These are phyloP conservation scores for Mesocricetus auratus DNA, from an alignment of 2,113 vertebrate genomes.

Conservation along the genomic window DNA sequence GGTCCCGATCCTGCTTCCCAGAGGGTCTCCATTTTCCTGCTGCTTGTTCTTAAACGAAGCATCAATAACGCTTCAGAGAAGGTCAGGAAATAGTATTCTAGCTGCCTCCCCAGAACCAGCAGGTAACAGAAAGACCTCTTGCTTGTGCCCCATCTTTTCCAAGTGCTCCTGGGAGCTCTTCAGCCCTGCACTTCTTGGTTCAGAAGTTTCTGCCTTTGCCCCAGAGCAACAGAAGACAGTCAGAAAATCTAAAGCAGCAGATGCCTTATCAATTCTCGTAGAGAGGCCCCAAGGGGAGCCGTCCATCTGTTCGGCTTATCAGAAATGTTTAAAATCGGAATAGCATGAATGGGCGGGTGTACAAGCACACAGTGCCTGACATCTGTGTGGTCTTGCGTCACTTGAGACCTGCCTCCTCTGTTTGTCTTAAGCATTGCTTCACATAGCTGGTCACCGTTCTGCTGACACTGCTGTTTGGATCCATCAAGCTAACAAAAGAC, in stretches of 20 bases:
- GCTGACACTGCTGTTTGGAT: constrained; percentile 51
- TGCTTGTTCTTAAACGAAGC: neutral
- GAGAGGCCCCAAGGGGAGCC: constrained; percentile 10
- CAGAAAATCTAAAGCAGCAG: constrained; percentile 16
- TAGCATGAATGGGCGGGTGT: constrained; percentile 57
- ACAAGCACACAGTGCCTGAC: neutral
- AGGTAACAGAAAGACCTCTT: neutral
- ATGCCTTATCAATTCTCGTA: constrained; percentile 34
- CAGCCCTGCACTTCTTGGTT: neutral
- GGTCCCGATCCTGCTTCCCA: neutral
- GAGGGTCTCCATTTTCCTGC: neutral
- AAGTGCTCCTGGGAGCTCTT: neutral
- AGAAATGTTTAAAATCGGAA: constrained; percentile 59
- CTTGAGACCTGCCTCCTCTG: constrained; percentile 12
- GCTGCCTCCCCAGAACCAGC: neutral
- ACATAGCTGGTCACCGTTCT: constrained; percentile 27
- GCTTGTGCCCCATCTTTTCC: neutral
- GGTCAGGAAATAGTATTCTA: neutral
- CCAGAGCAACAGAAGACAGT: neutral
- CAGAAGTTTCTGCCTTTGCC: constrained; percentile 27
- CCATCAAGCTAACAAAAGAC: neutral
- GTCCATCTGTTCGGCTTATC: constrained; percentile 61
- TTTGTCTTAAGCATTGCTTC: constrained; percentile 12
- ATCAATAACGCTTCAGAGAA: neutral
- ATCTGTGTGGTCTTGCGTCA: constrained; percentile 49